Evolutionary conservation across 1,140 invertebrate genomes (phyloP).

Genomic region (Cyrtorhinus lividipennis): DNA sequence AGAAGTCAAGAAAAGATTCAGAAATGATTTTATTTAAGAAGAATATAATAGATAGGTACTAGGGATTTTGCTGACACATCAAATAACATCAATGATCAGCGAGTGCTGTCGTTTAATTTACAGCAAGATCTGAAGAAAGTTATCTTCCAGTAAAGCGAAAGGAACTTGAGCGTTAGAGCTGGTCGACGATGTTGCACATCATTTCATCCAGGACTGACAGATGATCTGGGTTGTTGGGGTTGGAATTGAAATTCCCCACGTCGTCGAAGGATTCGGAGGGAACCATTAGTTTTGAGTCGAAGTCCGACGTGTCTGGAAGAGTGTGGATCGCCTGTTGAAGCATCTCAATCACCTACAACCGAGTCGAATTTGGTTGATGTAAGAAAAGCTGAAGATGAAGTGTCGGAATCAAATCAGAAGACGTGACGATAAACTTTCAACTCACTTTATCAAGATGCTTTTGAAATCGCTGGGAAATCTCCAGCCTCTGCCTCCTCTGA

Average conservation of each 20-base stretch:
- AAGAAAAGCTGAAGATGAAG: background rate
- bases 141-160: too few relatives aligned
- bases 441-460: constrained; percentile 76
- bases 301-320: constrained; percentile 66
- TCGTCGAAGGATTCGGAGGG: constrained; percentile 56
- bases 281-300: constrained; percentile 64
- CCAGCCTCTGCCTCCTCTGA: constrained; percentile 77
- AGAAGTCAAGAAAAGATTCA: too few relatives aligned
- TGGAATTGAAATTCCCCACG: constrained; percentile 42
- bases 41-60: too few relatives aligned
- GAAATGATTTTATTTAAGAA: too few relatives aligned
- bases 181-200: constrained; percentile 86
- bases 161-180: constrained; percentile 18
- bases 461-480: constrained; percentile 79
- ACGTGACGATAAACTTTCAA: background rate
- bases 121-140: too few relatives aligned
- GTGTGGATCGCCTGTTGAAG: constrained; percentile 68
- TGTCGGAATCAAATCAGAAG: background rate
- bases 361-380: background rate
- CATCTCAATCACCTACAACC: constrained; percentile 53
- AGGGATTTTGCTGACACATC: too few relatives aligned
- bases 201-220: constrained; percentile 70
- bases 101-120: too few relatives aligned
- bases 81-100: too few relatives aligned
- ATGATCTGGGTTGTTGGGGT: constrained; percentile 45